Base-by-base conservation (phyloP, 2,113 vertebrate species). In the Esox niger region DNA sequence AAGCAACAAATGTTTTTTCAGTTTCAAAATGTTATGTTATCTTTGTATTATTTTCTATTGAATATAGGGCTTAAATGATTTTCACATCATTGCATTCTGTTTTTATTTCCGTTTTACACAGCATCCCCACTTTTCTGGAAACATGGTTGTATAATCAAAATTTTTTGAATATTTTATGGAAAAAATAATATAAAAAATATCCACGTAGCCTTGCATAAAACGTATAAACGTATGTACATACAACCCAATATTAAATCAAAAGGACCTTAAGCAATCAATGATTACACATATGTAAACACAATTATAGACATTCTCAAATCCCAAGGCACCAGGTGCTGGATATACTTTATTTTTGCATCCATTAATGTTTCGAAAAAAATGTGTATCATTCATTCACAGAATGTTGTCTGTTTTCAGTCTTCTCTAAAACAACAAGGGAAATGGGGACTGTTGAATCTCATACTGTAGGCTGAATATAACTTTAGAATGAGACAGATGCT, bases 301-400 rank as follows among this genome's bases (percentile, higher is more conserved):
- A 54, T 26, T n/a, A 46, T 15, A 58, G 17, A 20, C 67, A 69
- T 23, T 29, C 35, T n/a, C 43, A 46, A 32, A 43, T 47, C 57
- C 58, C 55, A 29, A 11, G 26, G 55, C 69, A 71, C 65, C 69
- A 79, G 69, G 62, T 75, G 77, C 26, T 32, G 30, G 69, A 66
- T 75, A 72, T 54, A 71, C 30, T 46, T 62, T 55, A 25, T 52
- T 20, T 60, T 5, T 13, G 15, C 15, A 30, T 31, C 29, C 6
- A 20, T n/a, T 29, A 5, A 17, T 57, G 55, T 21, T 27, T 29
- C 5, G 25, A 57, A 57, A 57, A 15, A 11, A 25, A 3, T 2
- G 30, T 6, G 25, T 8, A 23, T 56, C n/a, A 56, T 21, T 4
- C n/a, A n/a, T n/a, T n/a, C n/a, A n/a, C n/a, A n/a, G n/a, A n/a